Evolutionary conservation across 2,113 vertebrate genomes (phyloP).

Genomic region (Lamprotornis superbus): DNA sequence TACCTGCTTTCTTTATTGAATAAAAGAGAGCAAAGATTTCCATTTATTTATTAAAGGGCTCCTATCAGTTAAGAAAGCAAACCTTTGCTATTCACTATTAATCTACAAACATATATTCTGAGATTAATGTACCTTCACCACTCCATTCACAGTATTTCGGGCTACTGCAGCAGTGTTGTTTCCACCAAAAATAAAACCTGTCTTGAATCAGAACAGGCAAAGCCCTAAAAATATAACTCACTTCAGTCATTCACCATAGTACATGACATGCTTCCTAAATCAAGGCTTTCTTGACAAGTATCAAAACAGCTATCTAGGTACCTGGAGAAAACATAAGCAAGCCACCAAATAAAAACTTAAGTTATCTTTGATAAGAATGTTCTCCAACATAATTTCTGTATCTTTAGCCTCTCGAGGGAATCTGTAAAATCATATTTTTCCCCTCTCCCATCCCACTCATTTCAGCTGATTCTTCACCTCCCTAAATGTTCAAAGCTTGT

Average conservation of each 20-base stretch:
- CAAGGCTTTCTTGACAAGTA: neutral
- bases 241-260: neutral
- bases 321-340: neutral
- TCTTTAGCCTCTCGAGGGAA: neutral
- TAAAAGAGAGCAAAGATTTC: neutral
- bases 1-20: neutral
- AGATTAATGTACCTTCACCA: neutral
- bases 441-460: neutral
- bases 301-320: neutral
- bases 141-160: neutral
- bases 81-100: neutral
- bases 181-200: neutral
- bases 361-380: neutral
- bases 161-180: neutral
- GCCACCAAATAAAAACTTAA: neutral
- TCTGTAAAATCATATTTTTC: neutral
- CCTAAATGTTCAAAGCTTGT: accelerated
- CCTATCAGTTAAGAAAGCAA: neutral
- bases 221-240: neutral
- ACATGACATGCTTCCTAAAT: neutral
- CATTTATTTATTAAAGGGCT: neutral
- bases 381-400: neutral
- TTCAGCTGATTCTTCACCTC: neutral
- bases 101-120: neutral
- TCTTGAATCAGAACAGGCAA: neutral